Conservation (phyloP, 2,113 vertebrate species). For the Theristicus caerulescens region DNA sequence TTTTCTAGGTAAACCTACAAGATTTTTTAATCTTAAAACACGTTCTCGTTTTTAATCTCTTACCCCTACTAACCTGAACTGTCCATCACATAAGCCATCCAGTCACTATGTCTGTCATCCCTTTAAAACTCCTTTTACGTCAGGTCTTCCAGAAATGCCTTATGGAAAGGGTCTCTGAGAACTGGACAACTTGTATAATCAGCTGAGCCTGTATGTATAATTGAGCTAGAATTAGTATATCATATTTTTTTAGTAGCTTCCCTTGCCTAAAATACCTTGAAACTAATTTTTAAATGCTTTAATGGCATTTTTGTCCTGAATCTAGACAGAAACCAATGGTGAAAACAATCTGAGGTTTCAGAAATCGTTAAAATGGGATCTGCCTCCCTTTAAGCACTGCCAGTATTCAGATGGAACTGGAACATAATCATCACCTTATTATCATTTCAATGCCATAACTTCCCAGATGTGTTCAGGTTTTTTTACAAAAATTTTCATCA, state of each 20-base stretch:
- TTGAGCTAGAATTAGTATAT: not conserved
- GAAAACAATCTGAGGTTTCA: not conserved
- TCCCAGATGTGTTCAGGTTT: not conserved
- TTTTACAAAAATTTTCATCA: not conserved
- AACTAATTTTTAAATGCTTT: not conserved
- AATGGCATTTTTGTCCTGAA: not conserved
- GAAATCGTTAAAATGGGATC: not conserved
- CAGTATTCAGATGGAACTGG: not conserved
- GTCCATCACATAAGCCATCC: not conserved
- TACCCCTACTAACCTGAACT: not conserved
- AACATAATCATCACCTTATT: not conserved
- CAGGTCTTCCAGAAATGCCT: not conserved
- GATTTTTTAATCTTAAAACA: not conserved
- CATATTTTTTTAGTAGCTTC: not conserved
- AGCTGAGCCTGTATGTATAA: not conserved
- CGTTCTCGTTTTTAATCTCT: not conserved
- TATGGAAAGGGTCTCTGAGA: not conserved
- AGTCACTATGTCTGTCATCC: not conserved
- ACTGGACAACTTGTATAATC: not conserved
- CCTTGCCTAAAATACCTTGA: not conserved
- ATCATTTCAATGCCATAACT: not conserved
- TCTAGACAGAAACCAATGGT: not conserved
- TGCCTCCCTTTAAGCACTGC: not conserved
- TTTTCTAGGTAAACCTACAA: not conserved
- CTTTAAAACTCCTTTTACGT: not conserved